These are phyloP conservation scores for Scophthalmus maximus DNA, from an alignment of 2,113 vertebrate species.

Conservation along the genomic window DNA sequence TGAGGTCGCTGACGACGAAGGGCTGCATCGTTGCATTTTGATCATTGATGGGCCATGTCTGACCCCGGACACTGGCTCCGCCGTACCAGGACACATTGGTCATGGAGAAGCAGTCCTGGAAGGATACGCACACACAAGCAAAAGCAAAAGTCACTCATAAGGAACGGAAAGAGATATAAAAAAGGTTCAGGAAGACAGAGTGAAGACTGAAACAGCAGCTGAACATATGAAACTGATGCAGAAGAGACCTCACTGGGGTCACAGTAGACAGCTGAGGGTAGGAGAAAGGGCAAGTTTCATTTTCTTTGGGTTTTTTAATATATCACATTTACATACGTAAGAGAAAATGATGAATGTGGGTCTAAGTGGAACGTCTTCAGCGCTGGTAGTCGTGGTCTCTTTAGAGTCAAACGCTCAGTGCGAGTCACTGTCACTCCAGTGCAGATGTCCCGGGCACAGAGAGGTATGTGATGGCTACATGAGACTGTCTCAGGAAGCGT, in stretches of 20 bases:
- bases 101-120: slow-evolving; percentile 94
- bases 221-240: too few species aligned
- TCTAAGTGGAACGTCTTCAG: not conserved
- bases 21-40: slow-evolving; percentile 84
- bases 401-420: not conserved
- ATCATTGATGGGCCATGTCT: slow-evolving; percentile 88
- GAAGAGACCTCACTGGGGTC: too few species aligned
- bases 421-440: not conserved
- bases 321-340: too few species aligned
- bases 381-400: not conserved
- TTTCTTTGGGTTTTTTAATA: too few species aligned
- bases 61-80: slow-evolving; percentile 82
- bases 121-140: not conserved
- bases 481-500: slow-evolving; percentile 28
- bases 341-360: too few species aligned
- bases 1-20: slow-evolving; percentile 83
- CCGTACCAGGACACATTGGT: slow-evolving; percentile 91
- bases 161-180: too few species aligned
- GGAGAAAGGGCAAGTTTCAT: not conserved
- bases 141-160: too few species aligned
- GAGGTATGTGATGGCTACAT: slow-evolving; percentile 5
- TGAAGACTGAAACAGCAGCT: too few species aligned
- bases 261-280: not conserved
- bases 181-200: too few species aligned
- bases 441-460: not conserved